Conservation (phyloP, 2,113 vertebrate genomes). For the Australoheros scitulus region DNA sequence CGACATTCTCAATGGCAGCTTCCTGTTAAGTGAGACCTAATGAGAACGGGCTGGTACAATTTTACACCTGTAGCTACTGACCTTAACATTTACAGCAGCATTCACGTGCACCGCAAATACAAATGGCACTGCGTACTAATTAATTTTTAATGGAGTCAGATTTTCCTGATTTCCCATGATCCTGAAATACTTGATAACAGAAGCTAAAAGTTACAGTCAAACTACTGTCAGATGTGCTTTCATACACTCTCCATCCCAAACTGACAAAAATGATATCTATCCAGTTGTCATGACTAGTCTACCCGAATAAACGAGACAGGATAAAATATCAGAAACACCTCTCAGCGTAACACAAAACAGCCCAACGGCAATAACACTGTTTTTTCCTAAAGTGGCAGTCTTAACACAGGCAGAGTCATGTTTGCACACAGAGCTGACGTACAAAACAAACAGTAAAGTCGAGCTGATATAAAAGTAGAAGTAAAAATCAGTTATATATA, state of each 20-base stretch:
- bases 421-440: background rate
- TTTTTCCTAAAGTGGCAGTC: background rate
- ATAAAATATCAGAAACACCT: background rate
- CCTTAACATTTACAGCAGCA: slow-evolving; percentile 25
- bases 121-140: background rate
- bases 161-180: background rate
- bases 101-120: background rate
- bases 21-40: slow-evolving; percentile 65
- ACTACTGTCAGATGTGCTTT: background rate
- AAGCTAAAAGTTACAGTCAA: background rate
- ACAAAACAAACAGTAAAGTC: background rate
- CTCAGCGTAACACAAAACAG: background rate
- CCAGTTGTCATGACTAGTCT: background rate
- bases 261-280: background rate
- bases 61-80: background rate
- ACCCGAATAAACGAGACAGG: background rate
- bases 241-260: background rate
- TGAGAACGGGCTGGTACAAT: slow-evolving; percentile 25
- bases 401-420: background rate
- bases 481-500: background rate
- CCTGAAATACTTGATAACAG: background rate
- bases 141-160: background rate
- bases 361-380: too few relatives aligned
- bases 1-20: slow-evolving; percentile 71
- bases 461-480: background rate